phyloP scores from a whole-genome alignment of 2,113 vertebrate genomes.

The Miniopterus natalensis region DNA sequence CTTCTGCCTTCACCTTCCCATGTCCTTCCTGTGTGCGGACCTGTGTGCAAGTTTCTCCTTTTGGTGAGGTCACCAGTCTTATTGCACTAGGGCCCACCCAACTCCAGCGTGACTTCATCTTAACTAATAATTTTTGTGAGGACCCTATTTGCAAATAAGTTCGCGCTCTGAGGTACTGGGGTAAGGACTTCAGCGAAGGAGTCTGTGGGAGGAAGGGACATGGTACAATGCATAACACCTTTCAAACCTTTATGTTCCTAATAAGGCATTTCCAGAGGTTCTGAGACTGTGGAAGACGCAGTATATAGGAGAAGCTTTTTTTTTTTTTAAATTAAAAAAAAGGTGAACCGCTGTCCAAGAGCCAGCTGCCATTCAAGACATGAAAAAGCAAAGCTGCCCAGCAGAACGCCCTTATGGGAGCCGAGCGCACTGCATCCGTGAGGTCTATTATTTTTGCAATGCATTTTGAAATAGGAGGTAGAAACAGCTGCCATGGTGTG shows the following conservation, averaged over 20 bases:
- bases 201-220: background rate
- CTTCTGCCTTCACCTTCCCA: background rate
- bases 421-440: accelerated
- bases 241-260: background rate
- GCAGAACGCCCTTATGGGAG: background rate
- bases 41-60: background rate
- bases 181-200: background rate
- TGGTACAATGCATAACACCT: background rate
- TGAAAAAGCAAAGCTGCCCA: background rate
- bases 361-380: background rate
- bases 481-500: background rate
- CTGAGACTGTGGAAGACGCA: background rate
- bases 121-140: background rate
- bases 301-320: background rate
- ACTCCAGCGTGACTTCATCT: background rate
- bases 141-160: background rate
- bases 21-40: too few species aligned
- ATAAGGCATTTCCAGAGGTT: background rate
- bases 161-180: background rate
- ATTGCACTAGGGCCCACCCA: background rate
- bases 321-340: background rate
- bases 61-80: background rate
- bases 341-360: too few species aligned
- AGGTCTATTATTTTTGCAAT: background rate
- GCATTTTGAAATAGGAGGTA: background rate